Evolutionary conservation across 1,140 invertebrate genomes (phyloP).

Genomic region (Scylla paramamosain): DNA sequence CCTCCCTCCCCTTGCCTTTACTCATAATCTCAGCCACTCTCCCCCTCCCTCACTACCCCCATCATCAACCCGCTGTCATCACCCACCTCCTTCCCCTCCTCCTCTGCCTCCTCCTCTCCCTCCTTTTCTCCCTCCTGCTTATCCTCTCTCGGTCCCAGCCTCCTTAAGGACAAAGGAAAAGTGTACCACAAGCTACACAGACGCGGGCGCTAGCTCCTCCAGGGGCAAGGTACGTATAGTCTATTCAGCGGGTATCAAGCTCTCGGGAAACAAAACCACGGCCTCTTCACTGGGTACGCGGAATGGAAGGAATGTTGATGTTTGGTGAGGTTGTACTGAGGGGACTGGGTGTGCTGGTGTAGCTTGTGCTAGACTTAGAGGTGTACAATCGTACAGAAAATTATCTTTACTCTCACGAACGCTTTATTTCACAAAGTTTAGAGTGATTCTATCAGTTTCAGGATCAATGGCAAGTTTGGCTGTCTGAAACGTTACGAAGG

Average conservation of each 20-base stretch:
- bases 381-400: no score
- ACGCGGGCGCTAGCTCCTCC: neutral
- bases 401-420: no score
- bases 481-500: no score
- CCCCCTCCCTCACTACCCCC: neutral
- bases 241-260: neutral
- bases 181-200: neutral
- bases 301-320: neutral
- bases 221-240: slow-evolving; percentile 19
- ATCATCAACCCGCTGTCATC: no score
- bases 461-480: no score
- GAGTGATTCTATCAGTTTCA: no score
- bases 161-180: neutral
- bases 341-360: no score
- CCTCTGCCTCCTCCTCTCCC: neutral
- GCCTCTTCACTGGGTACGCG: neutral
- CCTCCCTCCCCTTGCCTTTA: neutral
- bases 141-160: neutral
- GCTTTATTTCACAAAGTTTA: no score
- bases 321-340: no score
- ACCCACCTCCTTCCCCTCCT: neutral
- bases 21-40: neutral
- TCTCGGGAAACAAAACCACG: neutral
- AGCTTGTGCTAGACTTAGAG: no score
- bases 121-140: no score